These are phyloP conservation scores for Porites lutea DNA, from an alignment of 64 coral and sea anemone genomes.

Conservation along the genomic window DNA sequence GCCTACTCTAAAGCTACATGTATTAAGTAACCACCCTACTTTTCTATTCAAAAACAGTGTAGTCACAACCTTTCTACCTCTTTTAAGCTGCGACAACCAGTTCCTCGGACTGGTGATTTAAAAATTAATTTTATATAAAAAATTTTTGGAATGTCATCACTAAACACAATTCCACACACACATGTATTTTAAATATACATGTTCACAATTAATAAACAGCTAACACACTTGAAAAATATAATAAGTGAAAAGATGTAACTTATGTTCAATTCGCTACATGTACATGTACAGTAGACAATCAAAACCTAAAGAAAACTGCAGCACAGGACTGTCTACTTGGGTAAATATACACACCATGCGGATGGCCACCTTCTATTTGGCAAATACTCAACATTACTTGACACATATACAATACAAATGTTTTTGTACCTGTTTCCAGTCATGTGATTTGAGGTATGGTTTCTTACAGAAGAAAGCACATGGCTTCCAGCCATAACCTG, in stretches of 20 bases:
- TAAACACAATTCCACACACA: not conserved
- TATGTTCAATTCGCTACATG: no score
- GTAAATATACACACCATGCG: no score
- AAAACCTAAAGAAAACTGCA: no score
- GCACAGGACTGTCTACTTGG: no score
- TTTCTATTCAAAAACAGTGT: no score
- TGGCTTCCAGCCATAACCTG: constrained; percentile 44
- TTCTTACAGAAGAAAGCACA: constrained; percentile 41
- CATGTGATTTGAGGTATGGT: constrained; percentile 49
- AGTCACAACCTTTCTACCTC: not conserved
- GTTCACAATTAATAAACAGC: no score
- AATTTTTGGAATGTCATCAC: not conserved
- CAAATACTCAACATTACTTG: not conserved
- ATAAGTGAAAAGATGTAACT: no score
- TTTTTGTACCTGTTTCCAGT: constrained; percentile 57
- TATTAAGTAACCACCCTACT: not conserved
- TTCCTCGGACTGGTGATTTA: not conserved
- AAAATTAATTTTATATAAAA: constrained; percentile 12
- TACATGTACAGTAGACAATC: no score
- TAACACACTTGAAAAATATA: no score
- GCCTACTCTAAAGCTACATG: not conserved
- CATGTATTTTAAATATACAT: not conserved
- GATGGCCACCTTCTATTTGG: no score
- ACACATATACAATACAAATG: not conserved
- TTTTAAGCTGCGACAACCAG: constrained; percentile 7